Evolutionary conservation across 2,888 invertebrate species (phyloP), one percentile per base, ranked within the genome.

Genomic region (Tetragonula carbonaria): DNA sequence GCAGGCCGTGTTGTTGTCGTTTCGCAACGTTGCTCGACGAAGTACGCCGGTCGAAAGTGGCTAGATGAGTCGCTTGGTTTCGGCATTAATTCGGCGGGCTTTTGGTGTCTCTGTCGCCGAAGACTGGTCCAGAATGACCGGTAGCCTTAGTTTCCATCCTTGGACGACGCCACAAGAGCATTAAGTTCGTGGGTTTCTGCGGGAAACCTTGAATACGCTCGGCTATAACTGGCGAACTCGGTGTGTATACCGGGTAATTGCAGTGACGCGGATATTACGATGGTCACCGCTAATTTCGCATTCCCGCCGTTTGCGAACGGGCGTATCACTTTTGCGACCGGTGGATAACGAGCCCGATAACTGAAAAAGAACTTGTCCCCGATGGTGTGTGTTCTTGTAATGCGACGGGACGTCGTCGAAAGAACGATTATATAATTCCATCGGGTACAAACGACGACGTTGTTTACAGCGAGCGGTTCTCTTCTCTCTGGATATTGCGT

Each of bases 101-200:
- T 75, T 73, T 75, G 72, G 63, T 45, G 50, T 63, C 65, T 45
- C 55, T 50, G 33, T 78, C 74, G 73, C 28, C 82, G 70, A 78
- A 74, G 76, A 79, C 74, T 53, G 65, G 73, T 51, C 50, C 45
- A 51, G 82, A 80, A 82, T 88, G 87, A 86, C 85, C 90, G 80
- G 80, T 75, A 83, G 86, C 83, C 74, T 84, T 82, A 79, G 75
- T 66, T 80, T 63, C 66, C 71, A 76, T 71, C 73, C 77, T 65
- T 66, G 70, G 68, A 59, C 76, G 23, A 55, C 68, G 77, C 88
- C 89, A 23, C 90, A 86, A 84, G 89, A 88, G 80, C 89, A 86
- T 87, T 89, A 81, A 88, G 90, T 90, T 90, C 86, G 87, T 59
- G 83, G 89, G 84, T 87, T 89, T 86, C 88, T 87, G 86, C 76